A percentile compares a stretch with the other conserved stretches of the same genome.
Conservation (phyloP, 2,113 vertebrate genomes). For the Ageneiosus marmoratus region DNA sequence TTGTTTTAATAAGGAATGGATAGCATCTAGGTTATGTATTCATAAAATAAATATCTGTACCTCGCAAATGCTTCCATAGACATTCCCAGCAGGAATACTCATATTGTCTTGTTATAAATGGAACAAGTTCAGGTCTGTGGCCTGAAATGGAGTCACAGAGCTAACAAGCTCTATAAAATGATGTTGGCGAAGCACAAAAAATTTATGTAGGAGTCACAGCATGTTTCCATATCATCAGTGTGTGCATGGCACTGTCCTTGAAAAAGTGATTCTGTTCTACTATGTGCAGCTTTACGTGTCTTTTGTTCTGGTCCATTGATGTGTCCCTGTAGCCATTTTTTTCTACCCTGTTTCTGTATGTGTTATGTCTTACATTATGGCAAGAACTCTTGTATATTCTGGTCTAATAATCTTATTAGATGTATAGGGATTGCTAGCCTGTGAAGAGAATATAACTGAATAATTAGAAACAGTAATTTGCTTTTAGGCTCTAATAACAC, state of each 20-base stretch:
- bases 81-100: not conserved
- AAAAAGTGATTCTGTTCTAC: conserved; percentile 20
- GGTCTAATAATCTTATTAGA: conserved; percentile 44
- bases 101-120: not conserved
- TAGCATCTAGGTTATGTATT: not conserved
- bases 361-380: conserved; percentile 39
- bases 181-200: not conserved
- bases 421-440: conserved; percentile 30
- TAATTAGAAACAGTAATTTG: conserved; percentile 59
- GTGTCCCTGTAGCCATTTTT: conserved; percentile 33
- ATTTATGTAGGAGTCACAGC: conserved; percentile 13
- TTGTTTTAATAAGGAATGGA: not conserved
- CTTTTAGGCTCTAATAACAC: conserved; percentile 57
- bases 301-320: conserved; percentile 40
- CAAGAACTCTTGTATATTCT: conserved; percentile 45
- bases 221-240: conserved; percentile 31
- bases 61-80: not conserved
- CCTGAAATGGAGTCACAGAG: conserved; percentile 11
- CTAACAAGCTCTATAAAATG: conserved; percentile 12
- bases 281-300: conserved; percentile 16
- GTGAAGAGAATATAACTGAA: conserved; percentile 44
- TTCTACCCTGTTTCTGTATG: conserved; percentile 36
- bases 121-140: not conserved
- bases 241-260: conserved; percentile 26
- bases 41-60: not conserved